Conservation (phyloP, 2,888 invertebrate genomes). For the Callinectes sapidus region DNA sequence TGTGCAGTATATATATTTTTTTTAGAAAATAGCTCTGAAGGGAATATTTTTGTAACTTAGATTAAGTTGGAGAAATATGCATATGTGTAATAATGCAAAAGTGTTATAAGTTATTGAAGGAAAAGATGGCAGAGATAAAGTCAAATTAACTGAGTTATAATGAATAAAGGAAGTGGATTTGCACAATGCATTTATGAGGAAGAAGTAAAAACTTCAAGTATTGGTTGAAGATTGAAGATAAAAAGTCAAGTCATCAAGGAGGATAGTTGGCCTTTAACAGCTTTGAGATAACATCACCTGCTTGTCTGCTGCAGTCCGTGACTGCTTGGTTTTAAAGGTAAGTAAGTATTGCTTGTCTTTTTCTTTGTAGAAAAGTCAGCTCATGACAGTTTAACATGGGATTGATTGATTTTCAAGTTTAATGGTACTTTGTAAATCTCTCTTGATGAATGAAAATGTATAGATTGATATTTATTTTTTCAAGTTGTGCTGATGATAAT, state of each 20-base stretch:
- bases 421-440: neutral
- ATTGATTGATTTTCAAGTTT: neutral
- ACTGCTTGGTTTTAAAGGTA: neutral
- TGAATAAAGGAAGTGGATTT: neutral
- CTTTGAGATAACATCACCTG: neutral
- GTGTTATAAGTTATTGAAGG: neutral
- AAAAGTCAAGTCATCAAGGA: neutral
- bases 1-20: neutral
- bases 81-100: neutral
- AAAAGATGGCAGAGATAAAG: neutral
- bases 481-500: too few species aligned
- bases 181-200: neutral
- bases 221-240: neutral
- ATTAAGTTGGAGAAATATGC: neutral
- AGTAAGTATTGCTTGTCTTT: neutral
- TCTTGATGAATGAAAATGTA: too few species aligned
- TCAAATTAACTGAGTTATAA: neutral
- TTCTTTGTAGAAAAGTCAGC: neutral
- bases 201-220: neutral
- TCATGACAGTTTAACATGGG: neutral
- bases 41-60: constrained; percentile 20
- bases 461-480: too few species aligned
- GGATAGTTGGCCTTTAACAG: neutral
- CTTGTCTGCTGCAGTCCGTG: neutral
- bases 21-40: neutral